Evolutionary conservation across 2,888 invertebrate genomes (phyloP).

Genomic region (Andricus curvator): DNA sequence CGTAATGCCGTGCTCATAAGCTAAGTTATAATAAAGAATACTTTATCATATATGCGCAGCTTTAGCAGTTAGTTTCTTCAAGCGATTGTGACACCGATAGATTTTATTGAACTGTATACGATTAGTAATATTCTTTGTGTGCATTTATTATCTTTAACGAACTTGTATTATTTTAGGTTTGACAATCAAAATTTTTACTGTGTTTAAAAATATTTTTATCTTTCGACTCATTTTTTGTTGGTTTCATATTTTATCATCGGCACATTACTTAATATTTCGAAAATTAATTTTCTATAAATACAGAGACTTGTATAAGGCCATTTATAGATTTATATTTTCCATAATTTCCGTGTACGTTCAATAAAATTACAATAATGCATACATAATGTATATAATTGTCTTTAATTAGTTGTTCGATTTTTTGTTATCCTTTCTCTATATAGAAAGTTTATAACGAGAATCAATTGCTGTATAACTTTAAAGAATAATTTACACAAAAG

Average conservation of each 20-base stretch:
- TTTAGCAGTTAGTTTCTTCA: slow-evolving; percentile 53
- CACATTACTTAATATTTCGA: slow-evolving; percentile 28
- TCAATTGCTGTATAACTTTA: slow-evolving; percentile 14
- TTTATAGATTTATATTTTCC: slow-evolving; percentile 32
- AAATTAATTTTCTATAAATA: neutral
- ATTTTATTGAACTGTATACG: slow-evolving; percentile 59
- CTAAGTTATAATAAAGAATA: slow-evolving; percentile 54
- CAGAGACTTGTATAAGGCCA: slow-evolving; percentile 6
- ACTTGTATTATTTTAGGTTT: slow-evolving; percentile 6
- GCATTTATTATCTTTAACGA: slow-evolving; percentile 44
- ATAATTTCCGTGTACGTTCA: slow-evolving; percentile 29
- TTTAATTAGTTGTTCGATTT: slow-evolving; percentile 3
- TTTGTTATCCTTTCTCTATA: neutral
- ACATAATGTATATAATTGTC: slow-evolving; percentile 3
- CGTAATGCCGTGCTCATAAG: slow-evolving; percentile 59
- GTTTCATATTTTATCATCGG: neutral
- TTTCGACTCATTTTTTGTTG: neutral
- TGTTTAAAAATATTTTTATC: neutral
- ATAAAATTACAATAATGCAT: slow-evolving; percentile 22
- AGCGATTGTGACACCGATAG: slow-evolving; percentile 42
- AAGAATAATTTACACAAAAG: neutral
- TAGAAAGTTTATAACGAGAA: slow-evolving; percentile 9
- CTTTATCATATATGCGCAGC: slow-evolving; percentile 51
- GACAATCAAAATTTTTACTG: neutral
- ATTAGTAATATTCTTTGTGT: slow-evolving; percentile 43